Evolutionary conservation across 2,888 invertebrate genomes (phyloP), one percentile per base, ranked within the genome.

Genomic region (Rhodophaea formosa): DNA sequence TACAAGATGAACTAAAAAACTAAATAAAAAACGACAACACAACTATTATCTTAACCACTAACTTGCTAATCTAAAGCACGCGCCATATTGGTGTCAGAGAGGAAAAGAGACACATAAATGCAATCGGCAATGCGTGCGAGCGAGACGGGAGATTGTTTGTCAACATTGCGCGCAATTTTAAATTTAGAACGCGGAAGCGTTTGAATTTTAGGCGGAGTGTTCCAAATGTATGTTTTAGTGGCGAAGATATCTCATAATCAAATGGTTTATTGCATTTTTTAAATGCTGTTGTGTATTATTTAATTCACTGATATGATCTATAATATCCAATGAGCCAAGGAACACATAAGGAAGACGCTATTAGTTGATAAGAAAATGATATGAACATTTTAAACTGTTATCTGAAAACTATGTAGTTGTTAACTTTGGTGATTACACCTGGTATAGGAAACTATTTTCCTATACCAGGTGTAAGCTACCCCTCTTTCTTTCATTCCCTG

Each of bases 121-220:
- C 15, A 15, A 16, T 29, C 3, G 10, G 23, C 16, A 5, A 32
- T 45, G 55, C 16, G 75, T 15, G 32, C 44, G 72, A 79, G 59
- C 46, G 75, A 64, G 77, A 80, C 62, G 59, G 63, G 60, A 56
- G 56, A 78, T 66, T 85, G 81, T 86, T 86, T 85, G 83, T 80
- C 85, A 86, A 87, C 83, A 85, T 74, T 71, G 64, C 66, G 65
- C 59, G 70, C 70, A 51, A 64, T 66, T 80, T 77, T 81, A 81
- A 72, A 81, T 79, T 80, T 83, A 81, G 82, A 80, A 73, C 49
- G 55, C 51, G 51, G 51, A 51, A 51, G 51, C 51, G 51, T 51
- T 51, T 17, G 17, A 39, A 16, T 35, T 51, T 51, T 39, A 35
- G 51, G 35, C 35, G 35, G 16, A 51, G 35, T 35, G 51, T 51